A percentile compares a stretch with the other conserved stretches of the same genome.
Evolutionary conservation across 2,113 vertebrate species (phyloP).

Genomic region (Leptosomus discolor): DNA sequence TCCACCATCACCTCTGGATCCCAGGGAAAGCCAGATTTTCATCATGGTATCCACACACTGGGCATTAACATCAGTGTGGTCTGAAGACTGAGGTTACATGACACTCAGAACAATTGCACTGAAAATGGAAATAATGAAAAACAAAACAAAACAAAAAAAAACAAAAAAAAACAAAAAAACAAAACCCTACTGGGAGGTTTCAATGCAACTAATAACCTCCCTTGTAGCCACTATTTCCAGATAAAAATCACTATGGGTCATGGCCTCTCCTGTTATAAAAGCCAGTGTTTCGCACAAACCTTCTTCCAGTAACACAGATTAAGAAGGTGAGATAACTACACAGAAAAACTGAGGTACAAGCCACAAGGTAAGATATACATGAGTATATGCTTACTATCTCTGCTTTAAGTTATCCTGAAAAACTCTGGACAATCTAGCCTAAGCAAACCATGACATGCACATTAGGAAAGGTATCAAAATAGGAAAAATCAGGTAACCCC

Average conservation of each 20-base stretch:
- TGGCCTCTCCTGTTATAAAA: not conserved
- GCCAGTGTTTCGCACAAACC: not conserved
- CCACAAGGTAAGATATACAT: not conserved
- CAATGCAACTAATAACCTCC: no score
- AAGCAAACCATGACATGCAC: not conserved
- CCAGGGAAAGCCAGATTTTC: not conserved
- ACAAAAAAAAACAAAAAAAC: no score
- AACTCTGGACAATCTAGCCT: not conserved
- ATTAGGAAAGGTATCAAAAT: not conserved
- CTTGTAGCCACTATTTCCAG: not conserved
- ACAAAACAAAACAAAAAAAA: not conserved
- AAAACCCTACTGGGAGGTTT: not conserved
- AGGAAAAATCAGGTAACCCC: not conserved
- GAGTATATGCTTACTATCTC: not conserved
- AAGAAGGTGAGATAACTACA: not conserved
- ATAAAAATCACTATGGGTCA: not conserved
- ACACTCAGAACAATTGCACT: not conserved
- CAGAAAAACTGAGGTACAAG: not conserved
- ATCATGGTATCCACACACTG: not conserved
- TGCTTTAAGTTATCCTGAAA: not conserved
- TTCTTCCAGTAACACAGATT: not conserved
- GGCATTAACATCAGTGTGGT: not conserved
- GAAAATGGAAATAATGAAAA: not conserved
- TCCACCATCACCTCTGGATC: not conserved
- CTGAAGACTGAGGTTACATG: fast-evolving